phyloP scores from a whole-genome alignment of 2,113 vertebrate genomes.

The Seriola quinqueradiata region DNA sequence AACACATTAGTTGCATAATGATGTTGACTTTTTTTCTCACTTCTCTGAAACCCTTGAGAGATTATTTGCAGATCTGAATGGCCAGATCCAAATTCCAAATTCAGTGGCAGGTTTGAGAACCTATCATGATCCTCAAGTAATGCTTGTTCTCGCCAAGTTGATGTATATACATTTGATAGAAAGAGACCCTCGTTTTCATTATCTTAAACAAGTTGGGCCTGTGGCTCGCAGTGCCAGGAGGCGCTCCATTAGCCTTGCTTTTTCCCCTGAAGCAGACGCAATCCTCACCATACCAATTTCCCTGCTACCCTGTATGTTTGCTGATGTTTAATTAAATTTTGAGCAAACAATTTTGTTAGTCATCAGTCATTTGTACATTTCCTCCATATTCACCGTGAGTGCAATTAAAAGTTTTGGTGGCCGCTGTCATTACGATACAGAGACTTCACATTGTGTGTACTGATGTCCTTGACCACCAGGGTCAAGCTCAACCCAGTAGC shows the following conservation, averaged over 20 bases:
- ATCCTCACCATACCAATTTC: neutral
- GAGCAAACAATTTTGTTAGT: neutral
- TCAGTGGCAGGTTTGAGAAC: neutral
- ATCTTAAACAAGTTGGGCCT: too few relatives aligned
- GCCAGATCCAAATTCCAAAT: neutral
- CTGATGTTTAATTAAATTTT: neutral
- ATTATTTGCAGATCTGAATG: neutral
- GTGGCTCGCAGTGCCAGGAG: too few relatives aligned
- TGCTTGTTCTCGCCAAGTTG: too few relatives aligned
- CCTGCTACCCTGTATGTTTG: too few relatives aligned
- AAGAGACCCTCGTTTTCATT: too few relatives aligned
- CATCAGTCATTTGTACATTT: neutral
- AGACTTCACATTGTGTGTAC: neutral
- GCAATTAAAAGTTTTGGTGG: neutral
- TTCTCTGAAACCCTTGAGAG: neutral
- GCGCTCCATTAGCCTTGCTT: too few relatives aligned
- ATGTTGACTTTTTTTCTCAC: neutral
- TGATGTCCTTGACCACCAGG: conserved; percentile 8
- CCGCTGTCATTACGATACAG: neutral
- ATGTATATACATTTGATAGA: too few relatives aligned
- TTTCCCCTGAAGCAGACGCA: too few relatives aligned
- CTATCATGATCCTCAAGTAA: too few relatives aligned
- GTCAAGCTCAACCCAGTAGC: neutral
- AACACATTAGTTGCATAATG: conserved; percentile 18
- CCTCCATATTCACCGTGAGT: neutral